Conservation (phyloP, 1,140 invertebrate genomes). For the Sycophila sp. region DNA sequence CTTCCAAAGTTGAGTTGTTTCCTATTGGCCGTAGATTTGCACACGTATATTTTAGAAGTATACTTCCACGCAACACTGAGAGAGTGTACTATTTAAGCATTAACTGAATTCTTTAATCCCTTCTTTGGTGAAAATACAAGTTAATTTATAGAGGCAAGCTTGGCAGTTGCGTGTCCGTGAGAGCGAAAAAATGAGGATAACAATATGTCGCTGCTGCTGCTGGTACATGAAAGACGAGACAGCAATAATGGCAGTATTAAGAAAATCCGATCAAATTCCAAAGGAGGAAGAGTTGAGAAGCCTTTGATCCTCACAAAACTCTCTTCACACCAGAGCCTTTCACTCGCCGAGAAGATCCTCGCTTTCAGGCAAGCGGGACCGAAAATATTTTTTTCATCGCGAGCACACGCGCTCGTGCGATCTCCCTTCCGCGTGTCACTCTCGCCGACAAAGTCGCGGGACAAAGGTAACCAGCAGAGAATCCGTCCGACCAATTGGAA, state of each 20-base stretch:
- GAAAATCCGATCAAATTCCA: conserved; percentile 1
- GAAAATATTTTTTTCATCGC: conserved; percentile 13
- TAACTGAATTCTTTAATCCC: too few relatives aligned
- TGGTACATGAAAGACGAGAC: too few relatives aligned
- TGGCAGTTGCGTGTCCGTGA: too few relatives aligned
- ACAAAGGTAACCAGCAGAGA: conserved; percentile 3
- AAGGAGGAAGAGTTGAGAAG: background rate
- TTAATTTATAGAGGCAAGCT: too few relatives aligned
- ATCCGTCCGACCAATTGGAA: background rate
- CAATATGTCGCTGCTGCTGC: too few relatives aligned
- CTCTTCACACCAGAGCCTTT: background rate
- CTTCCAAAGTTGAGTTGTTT: too few relatives aligned
- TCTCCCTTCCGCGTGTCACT: background rate
- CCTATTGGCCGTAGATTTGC: too few relatives aligned
- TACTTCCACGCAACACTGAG: too few relatives aligned
- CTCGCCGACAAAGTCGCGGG: background rate
- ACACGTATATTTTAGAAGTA: too few relatives aligned
- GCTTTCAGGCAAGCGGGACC: conserved; percentile 1
- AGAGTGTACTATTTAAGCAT: too few relatives aligned
- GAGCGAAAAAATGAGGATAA: too few relatives aligned
- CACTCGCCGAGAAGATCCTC: background rate
- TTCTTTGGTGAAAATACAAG: too few relatives aligned
- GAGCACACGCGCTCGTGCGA: background rate
- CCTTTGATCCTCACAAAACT: conserved; percentile 8
- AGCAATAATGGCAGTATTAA: conserved; percentile 4